Evolutionary conservation across 2,888 invertebrate genomes (phyloP).

Genomic region (Galerucella calmariensis): DNA sequence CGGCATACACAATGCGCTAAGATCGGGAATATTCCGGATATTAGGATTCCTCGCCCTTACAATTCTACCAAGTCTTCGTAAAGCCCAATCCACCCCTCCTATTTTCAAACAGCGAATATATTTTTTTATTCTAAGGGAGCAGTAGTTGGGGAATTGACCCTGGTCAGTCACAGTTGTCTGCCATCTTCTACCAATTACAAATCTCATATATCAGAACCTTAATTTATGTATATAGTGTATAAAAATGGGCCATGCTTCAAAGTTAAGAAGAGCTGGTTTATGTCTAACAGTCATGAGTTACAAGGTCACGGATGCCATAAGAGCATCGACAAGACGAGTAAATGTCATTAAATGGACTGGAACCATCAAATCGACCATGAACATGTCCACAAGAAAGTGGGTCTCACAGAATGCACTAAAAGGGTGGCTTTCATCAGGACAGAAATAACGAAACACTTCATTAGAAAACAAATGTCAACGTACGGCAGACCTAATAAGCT

Average conservation of each 20-base stretch:
- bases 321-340: no score
- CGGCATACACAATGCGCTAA: constrained; percentile 66
- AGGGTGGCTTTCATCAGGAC: no score
- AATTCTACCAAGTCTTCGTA: constrained; percentile 38
- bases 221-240: background rate
- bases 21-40: constrained; percentile 66
- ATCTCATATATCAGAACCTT: background rate
- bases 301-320: no score
- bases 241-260: background rate
- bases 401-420: no score
- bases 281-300: no score
- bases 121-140: constrained; percentile 10
- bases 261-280: background rate
- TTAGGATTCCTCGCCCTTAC: constrained; percentile 63
- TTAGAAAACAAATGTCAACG: no score
- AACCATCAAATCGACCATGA: no score
- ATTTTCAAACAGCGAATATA: constrained; percentile 37
- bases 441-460: no score
- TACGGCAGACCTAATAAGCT: no score
- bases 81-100: constrained; percentile 40
- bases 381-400: no score
- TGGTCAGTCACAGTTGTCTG: constrained; percentile 26
- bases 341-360: no score
- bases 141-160: constrained; percentile 21
- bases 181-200: background rate